phyloP scores from a whole-genome alignment of 2,888 invertebrate species.

The Drosophila paramelanica region DNA sequence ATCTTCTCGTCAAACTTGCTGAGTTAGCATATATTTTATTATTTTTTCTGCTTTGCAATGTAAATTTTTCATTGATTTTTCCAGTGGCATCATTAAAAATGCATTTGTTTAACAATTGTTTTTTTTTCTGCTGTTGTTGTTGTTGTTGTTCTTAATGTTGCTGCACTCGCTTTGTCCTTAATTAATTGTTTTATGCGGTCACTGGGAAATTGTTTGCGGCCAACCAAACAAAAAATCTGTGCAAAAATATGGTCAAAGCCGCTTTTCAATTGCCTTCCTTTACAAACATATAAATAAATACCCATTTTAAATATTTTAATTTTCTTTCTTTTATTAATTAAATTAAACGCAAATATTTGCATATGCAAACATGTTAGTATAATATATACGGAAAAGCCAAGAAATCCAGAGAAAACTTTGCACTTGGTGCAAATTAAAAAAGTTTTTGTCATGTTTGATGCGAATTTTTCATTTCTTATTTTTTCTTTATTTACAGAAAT shows the following conservation, averaged over 20 bases:
- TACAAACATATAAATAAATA: neutral
- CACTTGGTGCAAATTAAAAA: slow-evolving; percentile 66
- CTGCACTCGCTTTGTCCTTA: slow-evolving; percentile 39
- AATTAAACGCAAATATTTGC: slow-evolving; percentile 69
- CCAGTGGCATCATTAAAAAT: slow-evolving; percentile 71
- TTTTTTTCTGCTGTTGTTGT: slow-evolving; percentile 1
- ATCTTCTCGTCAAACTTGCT: neutral
- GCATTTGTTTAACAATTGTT: slow-evolving; percentile 57
- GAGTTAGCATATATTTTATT: neutral
- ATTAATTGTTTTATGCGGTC: slow-evolving; percentile 39
- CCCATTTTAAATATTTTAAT: neutral
- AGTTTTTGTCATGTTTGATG: slow-evolving; percentile 48
- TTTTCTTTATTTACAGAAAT: slow-evolving; percentile 77
- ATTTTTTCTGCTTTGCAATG: slow-evolving; percentile 5
- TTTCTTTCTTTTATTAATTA: slow-evolving; percentile 54
- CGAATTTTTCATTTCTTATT: slow-evolving; percentile 21
- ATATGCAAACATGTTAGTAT: slow-evolving; percentile 17
- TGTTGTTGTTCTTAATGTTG: slow-evolving; percentile 15
- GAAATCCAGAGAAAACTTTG: slow-evolving; percentile 39
- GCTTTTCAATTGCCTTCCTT: neutral
- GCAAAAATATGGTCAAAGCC: neutral
- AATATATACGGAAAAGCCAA: neutral
- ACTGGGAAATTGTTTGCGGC: slow-evolving; percentile 38
- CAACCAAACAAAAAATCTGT: slow-evolving; percentile 3
- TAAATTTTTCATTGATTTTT: slow-evolving; percentile 59